A percentile compares a stretch with the other conserved stretches of the same genome.
phyloP scores from a whole-genome alignment of 2,113 vertebrate genomes.

The Semicossyphus pulcher region DNA sequence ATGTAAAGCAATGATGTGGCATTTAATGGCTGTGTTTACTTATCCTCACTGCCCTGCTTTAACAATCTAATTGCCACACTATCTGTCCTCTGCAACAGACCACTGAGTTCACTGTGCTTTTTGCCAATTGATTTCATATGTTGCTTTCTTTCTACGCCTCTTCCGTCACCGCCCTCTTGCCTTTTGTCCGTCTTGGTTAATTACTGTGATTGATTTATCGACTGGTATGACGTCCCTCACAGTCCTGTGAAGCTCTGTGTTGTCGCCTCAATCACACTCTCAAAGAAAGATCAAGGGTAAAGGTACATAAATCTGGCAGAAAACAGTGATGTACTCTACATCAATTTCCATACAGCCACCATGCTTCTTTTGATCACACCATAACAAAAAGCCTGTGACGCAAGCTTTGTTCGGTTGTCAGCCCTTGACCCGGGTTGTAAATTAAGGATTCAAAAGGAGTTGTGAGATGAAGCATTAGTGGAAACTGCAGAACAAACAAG shows the following conservation, averaged over 20 bases:
- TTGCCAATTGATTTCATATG: constrained; percentile 50
- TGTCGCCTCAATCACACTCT: constrained; percentile 12
- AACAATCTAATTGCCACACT: constrained; percentile 34
- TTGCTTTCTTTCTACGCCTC: constrained; percentile 23
- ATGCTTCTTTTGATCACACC: constrained; percentile 58
- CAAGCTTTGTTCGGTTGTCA: constrained; percentile 13
- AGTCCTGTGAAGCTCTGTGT: constrained; percentile 18
- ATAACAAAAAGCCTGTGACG: constrained; percentile 33
- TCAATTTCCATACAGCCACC: constrained; percentile 16
- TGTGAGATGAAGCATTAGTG: constrained; percentile 5
- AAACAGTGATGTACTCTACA: constrained; percentile 30
- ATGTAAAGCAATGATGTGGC: constrained; percentile 21
- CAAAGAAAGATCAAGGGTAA: constrained; percentile 38
- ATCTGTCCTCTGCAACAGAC: constrained; percentile 43
- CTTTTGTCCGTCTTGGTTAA: constrained; percentile 54
- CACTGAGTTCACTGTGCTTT: constrained; percentile 37
- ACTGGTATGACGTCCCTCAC: constrained; percentile 19
- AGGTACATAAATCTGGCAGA: constrained; percentile 16
- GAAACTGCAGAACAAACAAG: neutral
- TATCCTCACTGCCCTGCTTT: constrained; percentile 42
- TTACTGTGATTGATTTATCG: constrained; percentile 69
- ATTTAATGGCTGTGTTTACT: constrained; percentile 18
- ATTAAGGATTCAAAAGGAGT: constrained; percentile 52
- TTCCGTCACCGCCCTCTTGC: constrained; percentile 21
- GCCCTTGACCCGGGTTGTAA: constrained; percentile 50